Percentiles rank a stretch among this genome's conserved stretches.
Conservation (phyloP, 2,797 vertebrate genomes). For the Sphenopsis melanotis region DNA sequence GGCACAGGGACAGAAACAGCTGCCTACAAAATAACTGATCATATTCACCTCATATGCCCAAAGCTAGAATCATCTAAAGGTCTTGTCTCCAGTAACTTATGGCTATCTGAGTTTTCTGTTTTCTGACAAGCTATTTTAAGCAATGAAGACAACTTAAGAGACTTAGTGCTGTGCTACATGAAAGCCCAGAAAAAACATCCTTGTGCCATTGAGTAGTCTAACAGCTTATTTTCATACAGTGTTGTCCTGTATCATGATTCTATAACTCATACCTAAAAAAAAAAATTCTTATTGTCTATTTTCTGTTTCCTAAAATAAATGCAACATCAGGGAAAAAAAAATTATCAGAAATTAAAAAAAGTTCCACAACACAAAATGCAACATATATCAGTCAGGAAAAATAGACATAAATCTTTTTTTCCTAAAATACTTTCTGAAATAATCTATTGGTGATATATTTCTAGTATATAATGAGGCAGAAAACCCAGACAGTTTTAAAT, state of each 20-base stretch:
- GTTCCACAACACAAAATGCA: background rate
- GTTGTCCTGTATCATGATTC: background rate
- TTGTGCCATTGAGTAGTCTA: background rate
- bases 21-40: constrained; percentile 9
- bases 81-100: background rate
- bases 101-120: background rate
- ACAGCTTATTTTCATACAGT: background rate
- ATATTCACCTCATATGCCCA: background rate
- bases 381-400: background rate
- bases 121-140: constrained; percentile 8
- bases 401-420: background rate
- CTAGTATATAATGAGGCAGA: background rate
- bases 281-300: background rate
- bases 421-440: background rate
- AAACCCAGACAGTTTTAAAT: background rate
- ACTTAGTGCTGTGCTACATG: background rate
- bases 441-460: background rate
- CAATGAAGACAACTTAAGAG: background rate
- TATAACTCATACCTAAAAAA: background rate
- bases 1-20: constrained; percentile 8
- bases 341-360: background rate
- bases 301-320: background rate
- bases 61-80: background rate
- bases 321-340: background rate
- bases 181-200: background rate